Percentiles rank a stretch among this genome's conserved stretches.
Conservation (phyloP, 2,113 vertebrate species). For the Macquaria ambigua region DNA sequence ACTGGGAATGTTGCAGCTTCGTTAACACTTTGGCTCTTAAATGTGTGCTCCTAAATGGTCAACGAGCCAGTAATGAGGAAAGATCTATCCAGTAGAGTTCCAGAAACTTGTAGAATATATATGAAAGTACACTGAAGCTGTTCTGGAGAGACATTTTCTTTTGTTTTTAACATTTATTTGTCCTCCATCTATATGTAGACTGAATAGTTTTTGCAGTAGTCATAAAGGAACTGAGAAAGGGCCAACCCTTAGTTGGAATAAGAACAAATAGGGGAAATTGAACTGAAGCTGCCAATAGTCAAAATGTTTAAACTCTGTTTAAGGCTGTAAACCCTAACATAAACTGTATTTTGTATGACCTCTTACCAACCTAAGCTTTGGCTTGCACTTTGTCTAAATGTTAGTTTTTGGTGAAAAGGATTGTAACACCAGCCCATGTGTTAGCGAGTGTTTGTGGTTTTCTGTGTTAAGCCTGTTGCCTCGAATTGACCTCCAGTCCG, state of each 20-base stretch:
- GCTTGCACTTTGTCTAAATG: conserved; percentile 17
- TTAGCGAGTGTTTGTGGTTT: conserved; percentile 39
- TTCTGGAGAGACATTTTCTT: not conserved
- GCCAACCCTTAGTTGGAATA: not conserved
- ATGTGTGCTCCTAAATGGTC: too few relatives aligned
- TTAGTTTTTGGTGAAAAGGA: conserved; percentile 19
- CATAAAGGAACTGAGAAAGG: not conserved
- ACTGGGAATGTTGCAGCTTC: not conserved
- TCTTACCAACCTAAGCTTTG: conserved; percentile 5
- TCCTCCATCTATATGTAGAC: not conserved
- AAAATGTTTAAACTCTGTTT: not conserved
- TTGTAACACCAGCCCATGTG: conserved; percentile 37
- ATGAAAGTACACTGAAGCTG: too few relatives aligned
- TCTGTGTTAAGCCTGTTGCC: conserved; percentile 23
- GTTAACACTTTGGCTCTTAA: not conserved
- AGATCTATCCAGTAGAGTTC: not conserved
- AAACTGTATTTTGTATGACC: conserved; percentile 34
- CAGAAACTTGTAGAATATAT: not conserved
- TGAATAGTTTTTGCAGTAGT: not conserved
- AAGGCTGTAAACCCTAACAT: not conserved
- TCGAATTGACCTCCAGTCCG: conserved; percentile 29
- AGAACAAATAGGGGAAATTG: not conserved
- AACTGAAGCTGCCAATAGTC: too few relatives aligned
- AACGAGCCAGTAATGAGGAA: not conserved
- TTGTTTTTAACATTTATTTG: not conserved